Evolutionary conservation across 2,888 invertebrate genomes (phyloP), one percentile per base, ranked within the genome.

Genomic region (Copidosoma aretas): DNA sequence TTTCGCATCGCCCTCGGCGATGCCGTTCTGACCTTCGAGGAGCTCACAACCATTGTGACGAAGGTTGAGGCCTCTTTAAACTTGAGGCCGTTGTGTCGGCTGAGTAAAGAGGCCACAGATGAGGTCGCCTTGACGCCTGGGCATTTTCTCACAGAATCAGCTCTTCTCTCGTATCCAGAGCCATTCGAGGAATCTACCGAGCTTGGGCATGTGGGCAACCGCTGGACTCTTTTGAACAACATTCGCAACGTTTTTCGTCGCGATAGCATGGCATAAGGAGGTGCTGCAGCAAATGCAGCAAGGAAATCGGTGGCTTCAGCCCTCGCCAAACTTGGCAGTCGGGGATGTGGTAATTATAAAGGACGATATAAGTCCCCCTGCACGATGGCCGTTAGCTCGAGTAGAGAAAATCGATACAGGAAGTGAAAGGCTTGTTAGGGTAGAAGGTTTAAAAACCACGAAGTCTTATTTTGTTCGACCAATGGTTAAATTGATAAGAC

Each of bases 31-130:
- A 77, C 75, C 1, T 76, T 70, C 24, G 77, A 81, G 61, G 77
- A 79, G 58, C 71, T 79, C 19, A 22, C 70, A 0, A 78, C 77
- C 1, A 60, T 72, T 10, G 56, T 77, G 0, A 61, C 66, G 15
- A 72, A 77, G 63, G 74, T 78, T 2, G 77, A 77, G 65, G 77
- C 75, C 0, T 70, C 73, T n/a, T 59, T 79, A 1, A 79, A 79
- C 57, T 78, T 76, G 2, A 32, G 79, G 15, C 79, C 78, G 5
- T 17, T 80, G 0, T 71, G 69, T 22, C 67, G 75, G 2, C 41
- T 79, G 1, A 75, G 76, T 5, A 12, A 61, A 0, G 75, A 75
- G 61, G 71, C 74, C 0, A 46, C 58, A 10, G 75, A 76, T 24
- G 19, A 64, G 10, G 70, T 74, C 43, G 73, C 74, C 0, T 65